These are phyloP conservation scores for Siphonodentalium dalli DNA, from an alignment of 2,888 invertebrate genomes.

Conservation along the genomic window DNA sequence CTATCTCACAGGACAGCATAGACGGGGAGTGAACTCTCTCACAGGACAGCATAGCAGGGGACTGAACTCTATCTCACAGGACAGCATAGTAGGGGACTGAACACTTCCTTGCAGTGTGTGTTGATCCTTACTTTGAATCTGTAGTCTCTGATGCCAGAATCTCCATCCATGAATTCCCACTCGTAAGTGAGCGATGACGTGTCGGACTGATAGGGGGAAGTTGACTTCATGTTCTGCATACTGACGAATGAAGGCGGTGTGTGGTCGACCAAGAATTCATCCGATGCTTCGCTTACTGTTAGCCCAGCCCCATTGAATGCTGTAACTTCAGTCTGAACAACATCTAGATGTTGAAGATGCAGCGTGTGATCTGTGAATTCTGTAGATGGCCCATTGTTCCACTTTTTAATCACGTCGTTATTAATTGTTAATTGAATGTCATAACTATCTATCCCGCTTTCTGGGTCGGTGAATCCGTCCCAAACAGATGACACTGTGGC, in stretches of 20 bases:
- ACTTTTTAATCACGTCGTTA: slow-evolving; percentile 26
- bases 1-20: too few species aligned
- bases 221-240: slow-evolving; percentile 1
- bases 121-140: too few species aligned
- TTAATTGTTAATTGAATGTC: slow-evolving; percentile 33
- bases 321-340: slow-evolving; percentile 27
- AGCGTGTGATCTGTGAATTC: slow-evolving; percentile 29
- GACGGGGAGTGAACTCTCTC: too few species aligned
- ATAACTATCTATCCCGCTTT: slow-evolving; percentile 34
- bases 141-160: slow-evolving; percentile 39
- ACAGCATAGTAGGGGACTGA: too few species aligned
- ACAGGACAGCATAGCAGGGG: too few species aligned
- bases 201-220: slow-evolving; percentile 25
- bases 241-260: slow-evolving; percentile 32
- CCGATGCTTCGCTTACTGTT: slow-evolving; percentile 18
- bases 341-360: slow-evolving; percentile 26
- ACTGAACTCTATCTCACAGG: too few species aligned
- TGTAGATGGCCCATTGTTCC: slow-evolving; percentile 21
- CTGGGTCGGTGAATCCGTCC: slow-evolving; percentile 34
- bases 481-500: slow-evolving; percentile 31
- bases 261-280: slow-evolving; percentile 42
- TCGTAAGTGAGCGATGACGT: slow-evolving; percentile 21
- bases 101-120: too few species aligned
- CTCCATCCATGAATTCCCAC: slow-evolving; percentile 37
- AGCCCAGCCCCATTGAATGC: slow-evolving; percentile 41